Evolutionary conservation across 1,140 invertebrate species (phyloP).

Genomic region (Calycopis cecrops): DNA sequence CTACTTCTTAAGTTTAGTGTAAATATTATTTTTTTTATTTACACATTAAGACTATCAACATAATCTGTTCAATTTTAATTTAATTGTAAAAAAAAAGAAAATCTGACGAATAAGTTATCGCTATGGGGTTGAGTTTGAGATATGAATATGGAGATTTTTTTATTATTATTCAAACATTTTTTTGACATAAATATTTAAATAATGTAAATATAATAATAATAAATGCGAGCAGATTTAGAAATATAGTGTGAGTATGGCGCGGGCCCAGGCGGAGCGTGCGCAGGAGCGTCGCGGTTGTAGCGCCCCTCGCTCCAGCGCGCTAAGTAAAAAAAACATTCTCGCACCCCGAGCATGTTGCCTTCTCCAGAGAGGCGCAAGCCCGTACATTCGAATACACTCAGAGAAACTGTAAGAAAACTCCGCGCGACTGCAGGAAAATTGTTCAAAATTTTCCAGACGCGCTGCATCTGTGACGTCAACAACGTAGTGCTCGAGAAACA

Average conservation of each 20-base stretch:
- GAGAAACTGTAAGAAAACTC: conserved; percentile 26
- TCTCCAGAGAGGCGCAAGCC: conserved; percentile 51
- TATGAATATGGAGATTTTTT: neutral
- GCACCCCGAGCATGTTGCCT: conserved; percentile 36
- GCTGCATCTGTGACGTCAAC: conserved; percentile 42
- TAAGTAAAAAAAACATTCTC: conserved; percentile 44
- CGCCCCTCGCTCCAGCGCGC: conserved; percentile 38
- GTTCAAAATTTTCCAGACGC: conserved; percentile 54
- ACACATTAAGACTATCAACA: too few relatives aligned
- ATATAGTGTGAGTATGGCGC: conserved; percentile 14
- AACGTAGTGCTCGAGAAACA: conserved; percentile 3
- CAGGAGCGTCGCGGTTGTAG: conserved; percentile 36
- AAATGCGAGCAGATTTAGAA: neutral
- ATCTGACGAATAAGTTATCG: too few relatives aligned
- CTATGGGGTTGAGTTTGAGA: neutral
- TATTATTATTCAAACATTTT: conserved; percentile 42
- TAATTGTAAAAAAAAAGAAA: too few relatives aligned
- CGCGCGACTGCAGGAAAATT: conserved; percentile 48
- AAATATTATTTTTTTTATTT: conserved; percentile 6
- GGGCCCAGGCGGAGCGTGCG: conserved; percentile 43
- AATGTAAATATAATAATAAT: neutral
- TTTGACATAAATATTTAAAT: conserved; percentile 14
- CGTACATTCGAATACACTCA: conserved; percentile 22
- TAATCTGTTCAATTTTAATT: too few relatives aligned
- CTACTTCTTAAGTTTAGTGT: conserved; percentile 11